These are phyloP conservation scores for Heliothis peltigera DNA, from an alignment of 2,888 invertebrate genomes.

Conservation along the genomic window DNA sequence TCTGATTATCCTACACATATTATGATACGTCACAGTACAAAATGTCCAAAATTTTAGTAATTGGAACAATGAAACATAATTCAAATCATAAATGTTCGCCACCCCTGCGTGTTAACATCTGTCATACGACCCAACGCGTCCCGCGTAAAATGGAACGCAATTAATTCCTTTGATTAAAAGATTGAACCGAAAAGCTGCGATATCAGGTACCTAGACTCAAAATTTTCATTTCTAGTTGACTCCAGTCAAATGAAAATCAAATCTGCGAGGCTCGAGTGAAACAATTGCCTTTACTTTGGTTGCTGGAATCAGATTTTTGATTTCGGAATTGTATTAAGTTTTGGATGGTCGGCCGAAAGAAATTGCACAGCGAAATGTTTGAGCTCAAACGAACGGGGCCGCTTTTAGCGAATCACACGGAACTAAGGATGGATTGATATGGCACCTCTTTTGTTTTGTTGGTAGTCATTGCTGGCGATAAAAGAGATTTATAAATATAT, in stretches of 20 bases:
- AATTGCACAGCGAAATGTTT: conserved; percentile 62
- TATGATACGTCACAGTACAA: background rate
- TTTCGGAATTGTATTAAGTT: conserved; percentile 76
- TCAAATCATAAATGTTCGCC: conserved; percentile 10
- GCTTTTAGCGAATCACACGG: conserved; percentile 47
- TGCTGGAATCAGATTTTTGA: conserved; percentile 73
- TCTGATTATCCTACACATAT: no score
- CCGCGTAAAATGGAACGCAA: conserved; percentile 58
- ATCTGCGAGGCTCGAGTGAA: conserved; percentile 66
- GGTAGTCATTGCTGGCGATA: background rate
- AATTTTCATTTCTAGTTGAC: conserved; percentile 66
- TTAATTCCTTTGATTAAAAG: conserved; percentile 63
- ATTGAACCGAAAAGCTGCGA: conserved; percentile 47
- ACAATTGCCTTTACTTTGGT: conserved; percentile 73
- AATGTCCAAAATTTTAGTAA: background rate
- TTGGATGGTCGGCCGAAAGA: conserved; percentile 63
- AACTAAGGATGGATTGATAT: conserved; percentile 39
- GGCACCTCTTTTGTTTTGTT: conserved; percentile 5
- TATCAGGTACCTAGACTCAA: conserved; percentile 52
- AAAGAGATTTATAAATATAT: no score
- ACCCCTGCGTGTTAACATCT: conserved; percentile 39
- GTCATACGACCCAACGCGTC: conserved; percentile 35
- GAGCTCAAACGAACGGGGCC: conserved; percentile 50
- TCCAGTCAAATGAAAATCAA: conserved; percentile 72
- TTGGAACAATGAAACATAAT: background rate